These are phyloP conservation scores for Lepidurus couesii DNA, from an alignment of 1,140 invertebrate genomes.

Conservation along the genomic window DNA sequence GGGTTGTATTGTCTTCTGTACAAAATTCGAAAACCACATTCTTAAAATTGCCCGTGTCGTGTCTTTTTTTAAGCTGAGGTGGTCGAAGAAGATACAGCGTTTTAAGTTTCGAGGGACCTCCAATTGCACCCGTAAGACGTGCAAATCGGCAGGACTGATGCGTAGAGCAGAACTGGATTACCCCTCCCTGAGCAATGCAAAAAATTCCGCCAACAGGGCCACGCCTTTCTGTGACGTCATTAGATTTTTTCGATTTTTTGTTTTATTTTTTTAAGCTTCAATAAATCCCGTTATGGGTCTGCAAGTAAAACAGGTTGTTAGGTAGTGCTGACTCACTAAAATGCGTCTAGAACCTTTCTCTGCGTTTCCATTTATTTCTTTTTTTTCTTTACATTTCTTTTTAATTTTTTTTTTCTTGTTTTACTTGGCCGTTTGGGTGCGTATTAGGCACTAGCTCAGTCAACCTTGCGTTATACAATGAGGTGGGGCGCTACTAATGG, in stretches of 20 bases:
- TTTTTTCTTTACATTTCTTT: not conserved
- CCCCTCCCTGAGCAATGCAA: no score
- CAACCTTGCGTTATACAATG: no score
- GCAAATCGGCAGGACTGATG: no score
- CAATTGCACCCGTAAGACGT: no score
- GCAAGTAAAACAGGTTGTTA: not conserved
- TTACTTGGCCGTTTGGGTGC: constrained; percentile 7
- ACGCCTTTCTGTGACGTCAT: not conserved
- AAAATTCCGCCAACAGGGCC: not conserved
- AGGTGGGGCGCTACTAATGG: no score
- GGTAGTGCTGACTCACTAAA: not conserved
- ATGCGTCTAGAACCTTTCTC: not conserved
- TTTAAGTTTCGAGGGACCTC: no score
- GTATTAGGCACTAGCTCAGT: not conserved
- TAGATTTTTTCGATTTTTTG: not conserved
- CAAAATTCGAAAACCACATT: no score
- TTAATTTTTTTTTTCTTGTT: constrained; percentile 9
- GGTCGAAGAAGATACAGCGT: no score
- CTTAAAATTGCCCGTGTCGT: no score
- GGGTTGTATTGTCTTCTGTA: no score
- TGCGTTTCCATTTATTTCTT: not conserved
- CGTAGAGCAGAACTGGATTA: no score
- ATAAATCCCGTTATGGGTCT: not conserved
- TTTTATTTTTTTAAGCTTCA: not conserved
- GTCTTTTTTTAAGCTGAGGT: no score